phyloP scores from a whole-genome alignment of 1,140 invertebrate genomes.

The Drosophila ogumai region DNA sequence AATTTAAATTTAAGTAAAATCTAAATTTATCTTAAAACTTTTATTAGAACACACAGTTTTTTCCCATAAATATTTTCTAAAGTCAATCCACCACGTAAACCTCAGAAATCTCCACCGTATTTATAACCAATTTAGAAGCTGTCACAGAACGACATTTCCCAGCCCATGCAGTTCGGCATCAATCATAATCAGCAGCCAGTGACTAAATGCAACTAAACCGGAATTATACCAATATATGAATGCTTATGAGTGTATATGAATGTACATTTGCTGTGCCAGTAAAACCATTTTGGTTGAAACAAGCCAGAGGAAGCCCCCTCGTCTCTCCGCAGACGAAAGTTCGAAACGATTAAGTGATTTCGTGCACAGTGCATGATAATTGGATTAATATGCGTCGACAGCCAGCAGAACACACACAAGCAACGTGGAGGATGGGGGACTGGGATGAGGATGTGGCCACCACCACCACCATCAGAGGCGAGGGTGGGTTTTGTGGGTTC shows the following conservation, averaged over 20 bases:
- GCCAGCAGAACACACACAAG: conserved; percentile 41
- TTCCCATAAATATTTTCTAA: background rate
- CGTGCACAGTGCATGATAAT: conserved; percentile 80
- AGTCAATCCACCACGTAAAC: background rate
- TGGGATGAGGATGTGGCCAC: conserved; percentile 33
- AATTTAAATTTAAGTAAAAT: no score
- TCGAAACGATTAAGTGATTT: conserved; percentile 79
- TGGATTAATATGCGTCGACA: conserved; percentile 84
- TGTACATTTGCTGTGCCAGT: conserved; percentile 18
- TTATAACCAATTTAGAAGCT: conserved; percentile 42
- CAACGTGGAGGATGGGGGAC: conserved; percentile 20
- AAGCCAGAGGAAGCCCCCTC: background rate
- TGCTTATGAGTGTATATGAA: background rate
- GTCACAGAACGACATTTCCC: conserved; percentile 25
- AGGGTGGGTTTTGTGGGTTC: conserved; percentile 56
- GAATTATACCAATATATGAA: conserved; percentile 11
- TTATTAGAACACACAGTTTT: no score
- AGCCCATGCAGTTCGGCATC: conserved; percentile 2
- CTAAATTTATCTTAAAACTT: no score
- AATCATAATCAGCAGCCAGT: conserved; percentile 46
- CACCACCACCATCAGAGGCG: conserved; percentile 34
- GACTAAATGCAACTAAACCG: conserved; percentile 47
- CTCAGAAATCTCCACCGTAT: background rate
- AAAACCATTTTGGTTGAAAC: conserved; percentile 27
- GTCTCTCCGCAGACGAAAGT: conserved; percentile 35